A percentile compares a stretch with the other conserved stretches of the same genome.
phyloP scores from a whole-genome alignment of 2,888 invertebrate genomes.

The Temnothorax unifasciatus region DNA sequence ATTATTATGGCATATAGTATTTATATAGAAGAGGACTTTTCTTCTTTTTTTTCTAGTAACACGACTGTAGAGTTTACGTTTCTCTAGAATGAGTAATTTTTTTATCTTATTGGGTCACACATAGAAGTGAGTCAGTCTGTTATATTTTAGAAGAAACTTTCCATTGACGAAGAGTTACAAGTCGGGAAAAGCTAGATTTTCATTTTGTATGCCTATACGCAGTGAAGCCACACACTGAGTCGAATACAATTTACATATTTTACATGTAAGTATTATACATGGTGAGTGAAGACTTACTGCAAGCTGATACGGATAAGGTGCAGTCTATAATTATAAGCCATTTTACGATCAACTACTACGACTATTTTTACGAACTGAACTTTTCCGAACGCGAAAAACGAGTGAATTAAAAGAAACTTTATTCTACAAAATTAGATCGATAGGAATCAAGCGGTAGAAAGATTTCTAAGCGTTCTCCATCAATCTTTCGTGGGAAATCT shows the following conservation, averaged over 20 bases:
- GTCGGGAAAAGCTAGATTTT: conserved; percentile 53
- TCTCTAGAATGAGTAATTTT: conserved; percentile 52
- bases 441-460: background rate
- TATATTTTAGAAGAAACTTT: conserved; percentile 64
- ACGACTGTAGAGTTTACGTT: conserved; percentile 35
- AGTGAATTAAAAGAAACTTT: background rate
- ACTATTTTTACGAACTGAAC: conserved; percentile 18
- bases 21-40: conserved; percentile 77
- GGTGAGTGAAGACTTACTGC: conserved; percentile 53
- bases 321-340: conserved; percentile 13
- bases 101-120: conserved; percentile 55
- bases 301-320: conserved; percentile 40
- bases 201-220: conserved; percentile 52
- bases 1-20: conserved; percentile 75
- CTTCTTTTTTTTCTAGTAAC: conserved; percentile 23
- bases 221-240: conserved; percentile 50
- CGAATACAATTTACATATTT: conserved; percentile 56
- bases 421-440: background rate
- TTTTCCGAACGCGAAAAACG: background rate
- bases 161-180: conserved; percentile 55
- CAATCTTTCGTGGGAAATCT: background rate
- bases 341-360: conserved; percentile 18
- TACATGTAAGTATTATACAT: conserved; percentile 53
- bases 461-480: background rate
- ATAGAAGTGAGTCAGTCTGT: conserved; percentile 63